Base-by-base conservation (phyloP, 2,113 vertebrate species). In the Collichthys lucidus region DNA sequence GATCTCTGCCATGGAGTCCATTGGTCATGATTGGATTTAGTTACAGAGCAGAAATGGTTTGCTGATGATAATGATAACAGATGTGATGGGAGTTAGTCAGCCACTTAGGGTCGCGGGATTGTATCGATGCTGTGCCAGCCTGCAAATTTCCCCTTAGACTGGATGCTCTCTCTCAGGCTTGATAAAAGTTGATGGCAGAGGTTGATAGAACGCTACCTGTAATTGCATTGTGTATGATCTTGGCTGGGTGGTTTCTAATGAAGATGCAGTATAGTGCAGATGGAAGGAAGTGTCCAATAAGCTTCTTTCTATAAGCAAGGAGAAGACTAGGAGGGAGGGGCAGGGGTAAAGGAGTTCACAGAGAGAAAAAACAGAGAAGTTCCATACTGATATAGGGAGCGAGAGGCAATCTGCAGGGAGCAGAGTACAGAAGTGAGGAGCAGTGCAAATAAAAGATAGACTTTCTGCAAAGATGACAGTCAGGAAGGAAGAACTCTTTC, bases 1-100 rank as follows among this genome's bases (percentile, higher is more conserved):
- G 85, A 82, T 85, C 90, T 84, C 85, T 26, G 49, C 88, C 7
- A 49, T 47, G 22, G 88, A 91, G 82, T 90, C 88, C 68, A 77
- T 85, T 88, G 85, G 79, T 87, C 85, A 86, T 92, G 90, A 94
- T 92, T 92, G 81, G 91, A 93, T 93, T 93, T 89, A 81, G 86
- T 90, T 91, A 89, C 81, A 72, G 86, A 89, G 63, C 83, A 81
- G 80, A 89, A 89, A 82, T 82, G 81, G 74, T 86, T 86, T 74
- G 59, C 79, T 84, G 89, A 92, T 85, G 89, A 88, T 90, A 82
- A 92, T 86, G 88, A 93, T 92, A 89, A 86, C 91, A 90, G 91
- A 92, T 89, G 91, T 14, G 72, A 86, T 75, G 91, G 86, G 91
- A 92, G 83, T 92, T 85, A 87, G 79, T 75, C 79, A 75, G 83